Evolutionary conservation across 2,888 invertebrate species (phyloP).

Genomic region (Gerris lacustris): DNA sequence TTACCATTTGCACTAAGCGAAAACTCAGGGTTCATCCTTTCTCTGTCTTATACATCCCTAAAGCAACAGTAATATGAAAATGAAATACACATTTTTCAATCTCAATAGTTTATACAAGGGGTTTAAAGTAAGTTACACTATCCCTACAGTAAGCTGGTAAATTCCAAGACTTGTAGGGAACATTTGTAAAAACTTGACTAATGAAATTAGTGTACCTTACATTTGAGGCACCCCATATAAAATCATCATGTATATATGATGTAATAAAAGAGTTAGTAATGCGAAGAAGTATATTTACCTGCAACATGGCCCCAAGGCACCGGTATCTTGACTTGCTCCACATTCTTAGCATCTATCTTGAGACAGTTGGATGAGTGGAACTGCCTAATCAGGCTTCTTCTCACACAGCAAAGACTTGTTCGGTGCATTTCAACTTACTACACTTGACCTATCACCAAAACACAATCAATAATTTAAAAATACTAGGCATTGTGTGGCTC

Average conservation of each 20-base stretch:
- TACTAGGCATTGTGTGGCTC: too few species aligned
- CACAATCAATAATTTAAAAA: too few species aligned
- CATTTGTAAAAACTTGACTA: not conserved
- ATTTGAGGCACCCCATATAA: not conserved
- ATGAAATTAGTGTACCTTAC: not conserved
- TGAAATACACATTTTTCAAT: too few species aligned
- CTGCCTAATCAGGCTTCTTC: not conserved
- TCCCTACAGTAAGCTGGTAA: too few species aligned
- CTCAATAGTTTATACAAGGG: too few species aligned
- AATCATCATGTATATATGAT: not conserved
- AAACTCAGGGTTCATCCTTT: too few species aligned
- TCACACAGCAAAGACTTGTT: not conserved
- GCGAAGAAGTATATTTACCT: slow-evolving; percentile 35
- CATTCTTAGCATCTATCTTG: slow-evolving; percentile 18
- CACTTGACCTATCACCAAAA: too few species aligned
- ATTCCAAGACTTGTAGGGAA: too few species aligned
- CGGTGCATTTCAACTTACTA: not conserved
- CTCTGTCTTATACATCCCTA: too few species aligned
- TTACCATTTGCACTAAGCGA: too few species aligned
- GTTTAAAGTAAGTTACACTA: too few species aligned
- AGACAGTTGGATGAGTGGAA: not conserved
- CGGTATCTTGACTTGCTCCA: slow-evolving; percentile 53
- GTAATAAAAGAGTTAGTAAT: not conserved
- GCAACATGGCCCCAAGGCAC: slow-evolving; percentile 57
- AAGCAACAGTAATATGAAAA: too few species aligned